These are phyloP conservation scores for Meloidogyne chitwoodi DNA, from an alignment of 1,140 invertebrate genomes.

Conservation along the genomic window DNA sequence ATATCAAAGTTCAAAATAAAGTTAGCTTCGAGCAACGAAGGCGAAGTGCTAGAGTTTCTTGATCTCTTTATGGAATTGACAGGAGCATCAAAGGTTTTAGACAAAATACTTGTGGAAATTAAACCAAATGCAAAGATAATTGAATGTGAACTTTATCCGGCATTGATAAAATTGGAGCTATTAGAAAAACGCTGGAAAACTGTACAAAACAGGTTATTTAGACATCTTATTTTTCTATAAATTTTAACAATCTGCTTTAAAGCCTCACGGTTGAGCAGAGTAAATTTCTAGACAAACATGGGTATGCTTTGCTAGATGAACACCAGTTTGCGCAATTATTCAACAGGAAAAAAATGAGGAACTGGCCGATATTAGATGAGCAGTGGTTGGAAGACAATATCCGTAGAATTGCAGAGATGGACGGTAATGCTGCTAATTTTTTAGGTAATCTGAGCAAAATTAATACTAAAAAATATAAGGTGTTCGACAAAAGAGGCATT, in stretches of 20 bases:
- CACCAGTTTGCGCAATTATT: background rate
- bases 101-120: constrained; percentile 24
- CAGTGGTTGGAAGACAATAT: constrained; percentile 14
- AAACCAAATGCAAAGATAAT: constrained; percentile 13
- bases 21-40: constrained; percentile 18
- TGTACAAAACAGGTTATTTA: background rate
- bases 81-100: constrained; percentile 12
- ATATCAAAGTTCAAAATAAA: background rate
- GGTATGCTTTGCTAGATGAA: constrained; percentile 18
- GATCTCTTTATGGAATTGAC: constrained; percentile 32
- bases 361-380: background rate
- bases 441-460: too few species aligned
- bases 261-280: constrained; percentile 6
- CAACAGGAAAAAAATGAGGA: background rate
- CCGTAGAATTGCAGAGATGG: constrained; percentile 16
- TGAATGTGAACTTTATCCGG: constrained; percentile 18
- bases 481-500: background rate
- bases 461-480: background rate
- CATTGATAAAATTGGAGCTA: constrained; percentile 19
- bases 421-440: too few species aligned
- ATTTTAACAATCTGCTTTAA: background rate
- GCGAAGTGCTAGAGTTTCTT: constrained; percentile 12
- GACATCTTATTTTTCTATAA: background rate
- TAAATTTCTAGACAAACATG: background rate
- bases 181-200: constrained; percentile 19